Conservation (phyloP, 2,888 invertebrate genomes). For the Himalopsyche anomala region DNA sequence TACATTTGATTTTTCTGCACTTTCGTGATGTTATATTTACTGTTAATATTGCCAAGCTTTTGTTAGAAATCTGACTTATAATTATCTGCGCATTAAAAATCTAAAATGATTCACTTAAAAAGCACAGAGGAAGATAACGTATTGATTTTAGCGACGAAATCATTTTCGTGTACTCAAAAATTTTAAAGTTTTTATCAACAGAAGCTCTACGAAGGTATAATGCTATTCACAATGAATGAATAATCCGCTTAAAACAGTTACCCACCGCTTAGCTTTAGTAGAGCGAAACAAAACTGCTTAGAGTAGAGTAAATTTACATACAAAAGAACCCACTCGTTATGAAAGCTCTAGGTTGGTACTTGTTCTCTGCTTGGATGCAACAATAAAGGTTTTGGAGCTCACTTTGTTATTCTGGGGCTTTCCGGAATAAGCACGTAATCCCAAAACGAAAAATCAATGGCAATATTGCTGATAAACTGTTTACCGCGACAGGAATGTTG, state of each 20-base stretch:
- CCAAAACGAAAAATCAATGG: slow-evolving; percentile 33
- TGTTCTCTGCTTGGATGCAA: slow-evolving; percentile 33
- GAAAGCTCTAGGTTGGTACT: slow-evolving; percentile 43
- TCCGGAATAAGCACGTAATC: slow-evolving; percentile 28
- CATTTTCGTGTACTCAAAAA: too few species aligned
- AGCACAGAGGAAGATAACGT: too few species aligned
- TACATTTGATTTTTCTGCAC: too few species aligned
- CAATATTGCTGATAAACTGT: slow-evolving; percentile 1
- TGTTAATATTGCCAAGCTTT: too few species aligned
- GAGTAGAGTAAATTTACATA: slow-evolving; percentile 60
- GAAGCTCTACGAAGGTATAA: too few species aligned
- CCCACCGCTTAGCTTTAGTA: slow-evolving; percentile 27
- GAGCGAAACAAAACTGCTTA: slow-evolving; percentile 55
- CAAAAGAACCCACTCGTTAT: slow-evolving; percentile 56
- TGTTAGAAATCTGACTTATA: too few species aligned
- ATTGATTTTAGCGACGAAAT: too few species aligned
- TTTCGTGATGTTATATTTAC: too few species aligned
- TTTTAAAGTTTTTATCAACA: too few species aligned
- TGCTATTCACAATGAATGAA: not conserved
- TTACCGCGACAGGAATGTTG: too few species aligned
- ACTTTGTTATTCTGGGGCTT: slow-evolving; percentile 20
- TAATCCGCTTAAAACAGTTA: slow-evolving; percentile 34
- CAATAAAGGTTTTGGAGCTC: slow-evolving; percentile 42
- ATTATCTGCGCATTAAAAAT: too few species aligned
- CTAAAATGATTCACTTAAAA: too few species aligned